Evolutionary conservation across 2,888 invertebrate species (phyloP).

Genomic region (Tachystola acroxantha): DNA sequence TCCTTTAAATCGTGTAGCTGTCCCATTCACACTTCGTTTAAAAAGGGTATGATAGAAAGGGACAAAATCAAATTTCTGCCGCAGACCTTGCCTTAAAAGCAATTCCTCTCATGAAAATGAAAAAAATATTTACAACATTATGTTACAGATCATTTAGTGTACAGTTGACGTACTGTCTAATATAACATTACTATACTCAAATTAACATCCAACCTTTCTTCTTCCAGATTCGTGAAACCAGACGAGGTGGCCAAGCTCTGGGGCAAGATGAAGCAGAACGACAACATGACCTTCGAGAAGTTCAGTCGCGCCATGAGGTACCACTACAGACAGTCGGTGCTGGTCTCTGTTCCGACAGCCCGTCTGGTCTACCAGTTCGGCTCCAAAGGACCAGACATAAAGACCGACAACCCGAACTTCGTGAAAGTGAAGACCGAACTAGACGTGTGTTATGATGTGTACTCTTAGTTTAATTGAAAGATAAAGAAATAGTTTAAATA

Average conservation of each 20-base stretch:
- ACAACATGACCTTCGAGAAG: conserved; percentile 95
- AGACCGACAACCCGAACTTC: conserved; percentile 80
- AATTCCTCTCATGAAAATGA: too few species aligned
- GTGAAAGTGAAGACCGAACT: conserved; percentile 59
- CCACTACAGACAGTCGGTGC: conserved; percentile 87
- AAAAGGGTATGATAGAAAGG: too few species aligned
- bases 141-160: too few species aligned
- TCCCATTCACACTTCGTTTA: too few species aligned
- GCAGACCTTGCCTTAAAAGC: too few species aligned
- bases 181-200: too few species aligned
- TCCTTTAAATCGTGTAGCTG: too few species aligned
- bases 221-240: conserved; percentile 88
- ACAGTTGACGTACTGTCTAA: too few species aligned
- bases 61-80: too few species aligned
- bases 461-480: conserved; percentile 56
- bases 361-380: conserved; percentile 90
- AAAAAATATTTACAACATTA: too few species aligned
- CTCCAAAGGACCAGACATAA: conserved; percentile 87
- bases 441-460: conserved; percentile 39
- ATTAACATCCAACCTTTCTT: conserved; percentile 9
- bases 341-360: conserved; percentile 86
- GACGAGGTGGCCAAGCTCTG: conserved; percentile 92
- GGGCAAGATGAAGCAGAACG: conserved; percentile 91
- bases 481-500: too few species aligned
- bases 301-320: conserved; percentile 94